A percentile compares a stretch with the other conserved stretches of the same genome.
Conservation (phyloP, 2,113 vertebrate species). For the Hyla sarda region DNA sequence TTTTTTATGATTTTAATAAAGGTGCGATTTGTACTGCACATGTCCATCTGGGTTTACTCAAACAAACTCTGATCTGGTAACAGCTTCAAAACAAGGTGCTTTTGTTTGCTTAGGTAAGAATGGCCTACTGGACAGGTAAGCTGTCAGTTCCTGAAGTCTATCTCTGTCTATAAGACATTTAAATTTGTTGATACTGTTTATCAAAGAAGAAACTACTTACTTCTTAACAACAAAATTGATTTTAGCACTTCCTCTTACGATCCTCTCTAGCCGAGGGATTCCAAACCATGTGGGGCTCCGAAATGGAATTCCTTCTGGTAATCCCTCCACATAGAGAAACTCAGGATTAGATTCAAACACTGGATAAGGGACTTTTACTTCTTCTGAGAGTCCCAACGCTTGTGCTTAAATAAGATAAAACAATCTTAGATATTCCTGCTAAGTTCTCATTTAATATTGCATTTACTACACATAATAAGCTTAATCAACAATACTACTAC, state of each 20-base stretch:
- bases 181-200: slow-evolving; percentile 20
- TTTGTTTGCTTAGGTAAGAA: too few species aligned
- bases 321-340: slow-evolving; percentile 73
- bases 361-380: slow-evolving; percentile 77
- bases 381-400: slow-evolving; percentile 75
- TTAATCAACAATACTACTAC: too few species aligned
- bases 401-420: slow-evolving; percentile 67
- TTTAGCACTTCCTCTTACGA: slow-evolving; percentile 74
- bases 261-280: slow-evolving; percentile 81
- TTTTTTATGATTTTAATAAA: too few species aligned
- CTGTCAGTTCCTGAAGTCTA: too few species aligned
- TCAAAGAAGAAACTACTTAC: slow-evolving; percentile 68
- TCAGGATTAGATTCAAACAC: slow-evolving; percentile 76
- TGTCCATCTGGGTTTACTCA: too few species aligned
- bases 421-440: not conserved
- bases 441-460: too few species aligned
- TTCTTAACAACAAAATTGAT: slow-evolving; percentile 80
- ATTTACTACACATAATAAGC: too few species aligned
- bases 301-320: slow-evolving; percentile 82
- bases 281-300: slow-evolving; percentile 82
- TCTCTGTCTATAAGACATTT: not conserved
- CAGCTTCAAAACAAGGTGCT: too few species aligned
- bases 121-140: too few species aligned
- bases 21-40: too few species aligned
- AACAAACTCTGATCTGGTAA: too few species aligned